Conservation (phyloP, 1,140 invertebrate genomes). For the Centruroides sculpturatus region DNA sequence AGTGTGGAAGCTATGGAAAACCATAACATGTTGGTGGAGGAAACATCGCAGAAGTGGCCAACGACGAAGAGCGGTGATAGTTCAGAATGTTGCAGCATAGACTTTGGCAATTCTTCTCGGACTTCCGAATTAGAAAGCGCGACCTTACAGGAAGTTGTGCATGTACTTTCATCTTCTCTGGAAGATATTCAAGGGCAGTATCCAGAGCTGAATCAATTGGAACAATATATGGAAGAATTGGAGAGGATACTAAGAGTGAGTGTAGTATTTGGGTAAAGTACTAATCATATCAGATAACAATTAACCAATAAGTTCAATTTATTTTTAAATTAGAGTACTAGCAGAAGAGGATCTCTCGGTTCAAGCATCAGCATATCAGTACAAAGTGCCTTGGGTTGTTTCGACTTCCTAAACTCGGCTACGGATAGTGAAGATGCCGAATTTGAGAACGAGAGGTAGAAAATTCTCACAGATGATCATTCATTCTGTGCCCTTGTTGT, state of each 20-base stretch:
- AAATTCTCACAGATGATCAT: no score
- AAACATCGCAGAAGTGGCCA: conserved; percentile 10
- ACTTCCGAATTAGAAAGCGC: not conserved
- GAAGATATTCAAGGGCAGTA: conserved; percentile 38
- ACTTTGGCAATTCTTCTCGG: not conserved
- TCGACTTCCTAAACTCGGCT: conserved; percentile 39
- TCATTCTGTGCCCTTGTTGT: no score
- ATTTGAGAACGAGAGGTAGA: conserved; percentile 9
- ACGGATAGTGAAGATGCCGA: conserved; percentile 26
- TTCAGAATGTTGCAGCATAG: conserved; percentile 6
- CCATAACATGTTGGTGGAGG: not conserved
- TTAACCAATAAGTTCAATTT: not conserved
- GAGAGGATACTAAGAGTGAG: conserved; percentile 21
- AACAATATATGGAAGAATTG: conserved; percentile 26
- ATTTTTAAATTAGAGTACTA: conserved; percentile 5
- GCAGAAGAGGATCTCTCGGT: conserved; percentile 23
- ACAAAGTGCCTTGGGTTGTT: conserved; percentile 38
- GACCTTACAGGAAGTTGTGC: not conserved
- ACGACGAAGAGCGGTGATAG: not conserved
- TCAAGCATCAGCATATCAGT: conserved; percentile 37
- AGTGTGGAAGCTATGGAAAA: no score
- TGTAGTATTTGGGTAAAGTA: no score
- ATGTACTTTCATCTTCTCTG: conserved; percentile 24
- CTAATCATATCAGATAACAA: no score
- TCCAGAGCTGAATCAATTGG: conserved; percentile 30